These are phyloP conservation scores for Nasonia longicornis DNA, from an alignment of 1,140 invertebrate genomes.

Conservation along the genomic window DNA sequence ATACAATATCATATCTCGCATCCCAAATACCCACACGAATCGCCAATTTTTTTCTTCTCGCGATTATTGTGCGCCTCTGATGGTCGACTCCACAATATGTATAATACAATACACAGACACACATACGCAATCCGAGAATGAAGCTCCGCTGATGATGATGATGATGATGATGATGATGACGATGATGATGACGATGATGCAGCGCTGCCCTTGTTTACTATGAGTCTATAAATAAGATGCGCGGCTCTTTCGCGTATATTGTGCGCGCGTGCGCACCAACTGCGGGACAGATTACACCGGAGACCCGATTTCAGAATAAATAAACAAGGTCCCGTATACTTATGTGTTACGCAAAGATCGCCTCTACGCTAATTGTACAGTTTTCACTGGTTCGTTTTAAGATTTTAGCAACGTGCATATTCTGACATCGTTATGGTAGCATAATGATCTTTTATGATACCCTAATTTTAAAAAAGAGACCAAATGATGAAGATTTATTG, in stretches of 20 bases:
- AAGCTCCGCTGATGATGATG: neutral
- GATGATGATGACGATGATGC: neutral
- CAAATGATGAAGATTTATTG: no score
- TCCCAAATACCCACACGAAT: no score
- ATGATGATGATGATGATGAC: neutral
- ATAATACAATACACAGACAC: neutral
- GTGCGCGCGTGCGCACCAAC: neutral
- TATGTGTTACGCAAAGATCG: neutral
- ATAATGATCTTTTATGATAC: no score
- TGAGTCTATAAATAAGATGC: slow-evolving; percentile 54
- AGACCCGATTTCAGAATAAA: slow-evolving; percentile 56
- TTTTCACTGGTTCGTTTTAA: no score
- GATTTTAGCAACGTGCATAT: no score
- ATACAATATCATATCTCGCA: no score
- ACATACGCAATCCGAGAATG: neutral
- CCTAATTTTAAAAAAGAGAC: no score
- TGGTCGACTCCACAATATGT: neutral
- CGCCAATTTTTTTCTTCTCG: no score
- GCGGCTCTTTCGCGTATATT: neutral
- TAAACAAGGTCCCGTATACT: slow-evolving; percentile 48
- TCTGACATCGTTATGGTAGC: no score
- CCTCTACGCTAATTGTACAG: neutral
- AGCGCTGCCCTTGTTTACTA: slow-evolving; percentile 59
- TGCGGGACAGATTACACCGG: slow-evolving; percentile 47
- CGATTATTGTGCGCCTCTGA: neutral